Evolutionary conservation across 2,113 vertebrate species (phyloP).

Genomic region (Corapipo altera): DNA sequence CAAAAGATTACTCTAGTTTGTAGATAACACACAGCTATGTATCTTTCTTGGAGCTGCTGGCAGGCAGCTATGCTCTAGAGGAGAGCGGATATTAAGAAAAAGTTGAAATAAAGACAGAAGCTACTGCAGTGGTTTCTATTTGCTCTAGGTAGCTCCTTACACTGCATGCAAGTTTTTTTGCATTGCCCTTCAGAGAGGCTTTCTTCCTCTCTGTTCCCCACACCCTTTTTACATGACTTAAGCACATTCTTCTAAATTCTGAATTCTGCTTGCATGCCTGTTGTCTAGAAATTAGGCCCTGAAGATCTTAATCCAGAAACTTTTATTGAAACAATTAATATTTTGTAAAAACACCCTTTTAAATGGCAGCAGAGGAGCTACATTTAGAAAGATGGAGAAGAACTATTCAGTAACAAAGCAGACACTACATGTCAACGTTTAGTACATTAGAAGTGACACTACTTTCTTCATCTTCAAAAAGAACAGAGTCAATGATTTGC

Average conservation of each 20-base stretch:
- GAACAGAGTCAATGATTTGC: not conserved
- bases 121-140: not conserved
- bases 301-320: not conserved
- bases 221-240: not conserved
- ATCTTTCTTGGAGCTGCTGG: not conserved
- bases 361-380: not conserved
- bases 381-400: not conserved
- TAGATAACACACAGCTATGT: not conserved
- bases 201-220: not conserved
- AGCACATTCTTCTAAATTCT: not conserved
- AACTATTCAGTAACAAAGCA: not conserved
- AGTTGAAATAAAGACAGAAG: not conserved
- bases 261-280: not conserved
- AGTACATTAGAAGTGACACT: not conserved
- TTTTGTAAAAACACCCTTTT: not conserved
- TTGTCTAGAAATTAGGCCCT: not conserved
- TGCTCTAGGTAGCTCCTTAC: not conserved
- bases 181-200: not conserved
- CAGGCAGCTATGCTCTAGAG: not conserved
- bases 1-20: not conserved
- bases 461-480: not conserved
- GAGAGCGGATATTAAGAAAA: not conserved
- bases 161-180: not conserved
- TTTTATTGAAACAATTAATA: not conserved
- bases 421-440: not conserved